Conservation (phyloP, 2,888 invertebrate genomes). For the Phasia obesa region DNA sequence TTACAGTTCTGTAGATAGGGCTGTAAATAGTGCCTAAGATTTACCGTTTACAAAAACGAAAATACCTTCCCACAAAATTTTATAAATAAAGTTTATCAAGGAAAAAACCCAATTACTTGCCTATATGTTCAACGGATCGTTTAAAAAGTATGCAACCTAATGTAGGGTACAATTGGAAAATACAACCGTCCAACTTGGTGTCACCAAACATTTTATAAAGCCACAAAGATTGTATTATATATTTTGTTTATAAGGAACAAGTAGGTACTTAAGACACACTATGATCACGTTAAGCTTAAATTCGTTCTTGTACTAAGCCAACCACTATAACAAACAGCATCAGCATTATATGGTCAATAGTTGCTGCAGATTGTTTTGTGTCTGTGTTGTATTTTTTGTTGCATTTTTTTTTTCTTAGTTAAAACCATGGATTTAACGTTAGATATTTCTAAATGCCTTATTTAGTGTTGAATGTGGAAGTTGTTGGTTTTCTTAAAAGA, state of each 20-base stretch:
- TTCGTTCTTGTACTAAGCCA: neutral
- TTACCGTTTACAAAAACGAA: too few species aligned
- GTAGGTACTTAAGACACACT: conserved; percentile 34
- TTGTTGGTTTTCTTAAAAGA: conserved; percentile 26
- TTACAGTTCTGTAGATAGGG: too few species aligned
- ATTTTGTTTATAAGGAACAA: neutral
- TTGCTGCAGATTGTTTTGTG: conserved; percentile 56
- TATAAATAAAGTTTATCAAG: too few species aligned
- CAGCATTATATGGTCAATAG: conserved; percentile 44
- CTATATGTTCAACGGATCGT: neutral
- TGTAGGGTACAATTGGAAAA: neutral
- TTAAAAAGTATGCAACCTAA: neutral
- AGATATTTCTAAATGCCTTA: conserved; percentile 64
- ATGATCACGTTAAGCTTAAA: conserved; percentile 13
- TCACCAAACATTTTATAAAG: conserved; percentile 36
- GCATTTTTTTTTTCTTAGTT: neutral
- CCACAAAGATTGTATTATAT: conserved; percentile 31
- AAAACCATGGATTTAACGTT: conserved; percentile 38
- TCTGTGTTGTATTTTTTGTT: conserved; percentile 5
- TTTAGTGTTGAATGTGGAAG: conserved; percentile 55
- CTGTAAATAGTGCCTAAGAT: too few species aligned
- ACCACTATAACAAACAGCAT: conserved; percentile 19
- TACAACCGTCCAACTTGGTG: conserved; percentile 25
- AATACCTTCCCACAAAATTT: too few species aligned
- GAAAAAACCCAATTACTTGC: too few species aligned